Base-by-base conservation (phyloP, 92 coral and sea anemone genomes). In the Paramuricea clavata region DNA sequence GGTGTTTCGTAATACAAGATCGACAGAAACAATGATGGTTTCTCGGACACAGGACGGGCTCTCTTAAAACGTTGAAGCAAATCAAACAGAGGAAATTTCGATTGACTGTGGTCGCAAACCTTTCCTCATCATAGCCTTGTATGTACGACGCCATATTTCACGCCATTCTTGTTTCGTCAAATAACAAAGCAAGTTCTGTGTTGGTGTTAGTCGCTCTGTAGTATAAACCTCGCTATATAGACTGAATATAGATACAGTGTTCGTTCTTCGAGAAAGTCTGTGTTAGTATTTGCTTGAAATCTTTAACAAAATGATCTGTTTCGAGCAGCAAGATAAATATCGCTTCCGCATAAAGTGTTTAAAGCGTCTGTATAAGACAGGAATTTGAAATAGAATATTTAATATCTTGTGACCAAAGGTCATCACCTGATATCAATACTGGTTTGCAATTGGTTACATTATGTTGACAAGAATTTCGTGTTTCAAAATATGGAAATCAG, bases 141-240 rank as follows among this genome's bases (percentile, higher is more conserved):
- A 21, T 54, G 17, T 5, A 19, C 4, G 62, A 54, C 23, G 62
- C 62, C 62, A 54, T 54, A 54, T 21, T 54, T 54, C 62, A 54
- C 62, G 62, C 27, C 62, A 21, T 54, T 54, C 62, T 54, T 54
- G 62, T 54, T 19, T 54, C 62, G 62, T 54, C n/a, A n/a, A 47
- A 47, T 47, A 54, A 54, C 17, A 54, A 54, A 19, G 26, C 23
- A 54, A 17, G 62, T 54, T 54, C 62, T 54, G 62, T 19, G 62
- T 54, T 54, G 59, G 10, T 39, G 44, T 39, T 10, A 39, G 44
- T 39, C 44, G 44, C 44, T 39, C 44, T 39, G 44, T 10, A 10
- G 44, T 39, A 39, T 39, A 39, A 39, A 39, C 44, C 44, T 39
- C 62, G 62, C 62, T 54, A 21, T 54, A 54, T 54, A 54, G 23